Evolutionary conservation across 2,888 invertebrate genomes (phyloP).

Genomic region (Antitype chi): DNA sequence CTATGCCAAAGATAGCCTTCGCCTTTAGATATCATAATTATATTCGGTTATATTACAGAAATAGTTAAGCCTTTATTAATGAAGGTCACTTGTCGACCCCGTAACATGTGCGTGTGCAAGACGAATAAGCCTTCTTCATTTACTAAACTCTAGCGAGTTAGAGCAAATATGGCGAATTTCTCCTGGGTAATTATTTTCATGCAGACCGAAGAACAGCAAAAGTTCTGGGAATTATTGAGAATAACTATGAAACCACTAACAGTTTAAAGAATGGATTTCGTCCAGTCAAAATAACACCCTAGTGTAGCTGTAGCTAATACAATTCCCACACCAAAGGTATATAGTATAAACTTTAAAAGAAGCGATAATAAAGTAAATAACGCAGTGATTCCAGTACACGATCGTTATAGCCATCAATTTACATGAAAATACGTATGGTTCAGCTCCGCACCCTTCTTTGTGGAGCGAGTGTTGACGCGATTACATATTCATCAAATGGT

Average conservation of each 20-base stretch:
- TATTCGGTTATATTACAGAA: slow-evolving; percentile 24
- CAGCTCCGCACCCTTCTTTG: slow-evolving; percentile 67
- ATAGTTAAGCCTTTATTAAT: slow-evolving; percentile 32
- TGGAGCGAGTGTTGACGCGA: slow-evolving; percentile 70
- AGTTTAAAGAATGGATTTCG: slow-evolving; percentile 3
- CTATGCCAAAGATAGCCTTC: slow-evolving; percentile 11
- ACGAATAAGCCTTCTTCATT: slow-evolving; percentile 40
- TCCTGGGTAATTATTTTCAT: slow-evolving; percentile 51
- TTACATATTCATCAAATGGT: slow-evolving; percentile 79
- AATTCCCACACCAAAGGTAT: neutral
- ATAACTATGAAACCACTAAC: slow-evolving; percentile 3
- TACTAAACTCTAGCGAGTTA: slow-evolving; percentile 33
- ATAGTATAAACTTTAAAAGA: slow-evolving; percentile 9
- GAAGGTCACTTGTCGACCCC: slow-evolving; percentile 31
- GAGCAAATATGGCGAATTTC: slow-evolving; percentile 40
- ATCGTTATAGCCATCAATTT: slow-evolving; percentile 65
- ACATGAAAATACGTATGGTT: slow-evolving; percentile 70
- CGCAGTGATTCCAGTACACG: slow-evolving; percentile 32
- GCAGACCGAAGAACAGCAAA: slow-evolving; percentile 23
- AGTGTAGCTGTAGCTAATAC: neutral
- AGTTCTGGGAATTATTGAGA: neutral
- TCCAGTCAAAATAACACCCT: neutral
- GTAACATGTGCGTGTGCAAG: slow-evolving; percentile 28
- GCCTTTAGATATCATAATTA: slow-evolving; percentile 21
- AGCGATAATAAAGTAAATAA: slow-evolving; percentile 33